Evolutionary conservation across 2,888 invertebrate genomes (phyloP), one percentile per base, ranked within the genome.

Genomic region (Agrochola litura): DNA sequence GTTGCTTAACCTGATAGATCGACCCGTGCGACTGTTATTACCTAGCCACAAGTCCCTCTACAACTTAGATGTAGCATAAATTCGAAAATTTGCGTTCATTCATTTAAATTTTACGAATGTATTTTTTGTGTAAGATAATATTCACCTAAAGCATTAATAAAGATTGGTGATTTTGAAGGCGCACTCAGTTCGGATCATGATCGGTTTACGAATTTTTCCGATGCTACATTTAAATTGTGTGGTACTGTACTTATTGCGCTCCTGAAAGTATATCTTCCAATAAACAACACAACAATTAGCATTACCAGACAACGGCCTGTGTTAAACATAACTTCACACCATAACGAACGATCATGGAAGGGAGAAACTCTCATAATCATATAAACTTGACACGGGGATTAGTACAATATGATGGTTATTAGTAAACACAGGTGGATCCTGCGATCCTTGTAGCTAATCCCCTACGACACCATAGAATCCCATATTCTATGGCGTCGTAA

Each of bases 401-500:
- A 79, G 63, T 43, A 41, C 37, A 16, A 70, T 69, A 61, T 30
- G 46, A 86, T 67, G 72, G 86, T 66, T 83, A 80, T 83, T 73
- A 75, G 80, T 64, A 67, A 58, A 63, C 80, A 30, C 84, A 83
- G 86, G 84, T 84, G 84, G 63, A 37, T 66, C 64, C n/a, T 49
- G 66, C 46, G 25, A 43, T 85, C 52, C 43, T 82, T 67, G 54
- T 64, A 41, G 22, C 2, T 85, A 82, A 82, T 41, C 74, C 71
- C n/a, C 46, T 70, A 82, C 22, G 82, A 70, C 72, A 49, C 58
- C 74, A 65, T 85, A 66, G 65, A 63, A 49, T 30, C 37, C 22
- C 46, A 4, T 54, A 22, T 46, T 77, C 8, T 61, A 68, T 46
- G 68, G 60, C 16, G 19, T 78, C 58, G 8, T 78, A 46, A 54